Evolutionary conservation across 2,888 invertebrate species (phyloP).

Genomic region (Eristalis tenax): DNA sequence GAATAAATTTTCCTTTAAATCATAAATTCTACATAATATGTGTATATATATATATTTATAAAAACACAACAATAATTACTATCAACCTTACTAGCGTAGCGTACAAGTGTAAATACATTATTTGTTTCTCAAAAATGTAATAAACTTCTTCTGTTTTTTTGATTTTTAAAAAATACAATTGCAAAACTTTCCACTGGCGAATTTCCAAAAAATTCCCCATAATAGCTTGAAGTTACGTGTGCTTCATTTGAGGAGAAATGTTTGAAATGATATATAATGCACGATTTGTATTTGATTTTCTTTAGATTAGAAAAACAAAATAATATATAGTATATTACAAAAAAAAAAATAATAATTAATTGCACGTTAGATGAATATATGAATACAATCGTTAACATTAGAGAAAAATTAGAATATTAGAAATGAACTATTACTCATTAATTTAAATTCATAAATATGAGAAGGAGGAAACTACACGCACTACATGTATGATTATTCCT

Average conservation of each 20-base stretch:
- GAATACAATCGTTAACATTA: conserved; percentile 34
- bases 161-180: conserved; percentile 69
- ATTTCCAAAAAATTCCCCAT: conserved; percentile 10
- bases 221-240: conserved; percentile 1
- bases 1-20: conserved; percentile 20
- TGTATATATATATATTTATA: conserved; percentile 66
- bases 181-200: conserved; percentile 59
- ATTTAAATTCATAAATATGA: conserved; percentile 65
- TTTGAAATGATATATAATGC: conserved; percentile 60
- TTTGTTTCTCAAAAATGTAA: background rate
- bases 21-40: conserved; percentile 59
- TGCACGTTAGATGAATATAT: conserved; percentile 68
- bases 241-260: conserved; percentile 5
- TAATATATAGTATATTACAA: conserved; percentile 63
- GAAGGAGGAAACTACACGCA: conserved; percentile 18
- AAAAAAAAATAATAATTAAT: conserved; percentile 44
- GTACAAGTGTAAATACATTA: conserved; percentile 30
- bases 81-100: conserved; percentile 63
- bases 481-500: background rate
- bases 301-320: conserved; percentile 34
- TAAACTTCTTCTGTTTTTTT: conserved; percentile 25
- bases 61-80: conserved; percentile 70
- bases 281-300: conserved; percentile 38
- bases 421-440: conserved; percentile 47
- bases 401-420: conserved; percentile 29